Conservation (phyloP, 2,113 vertebrate species). For the Oryzias curvinotus region DNA sequence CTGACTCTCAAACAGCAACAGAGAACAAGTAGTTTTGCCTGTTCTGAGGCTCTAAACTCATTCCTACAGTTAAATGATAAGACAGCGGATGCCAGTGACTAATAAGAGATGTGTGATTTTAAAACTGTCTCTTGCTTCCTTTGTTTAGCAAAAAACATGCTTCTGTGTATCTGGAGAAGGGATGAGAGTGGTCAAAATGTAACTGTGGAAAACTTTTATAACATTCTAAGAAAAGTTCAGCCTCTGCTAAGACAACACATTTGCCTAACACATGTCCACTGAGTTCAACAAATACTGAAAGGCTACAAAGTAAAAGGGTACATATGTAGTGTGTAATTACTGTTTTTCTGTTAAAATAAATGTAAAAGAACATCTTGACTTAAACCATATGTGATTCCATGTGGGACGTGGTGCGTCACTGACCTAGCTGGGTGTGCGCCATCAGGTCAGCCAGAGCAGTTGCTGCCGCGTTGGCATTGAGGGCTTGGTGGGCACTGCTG, state of each 20-base stretch:
- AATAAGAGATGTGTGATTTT: slow-evolving; percentile 36
- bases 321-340: neutral
- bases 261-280: slow-evolving; percentile 6
- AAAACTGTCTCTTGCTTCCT: slow-evolving; percentile 6
- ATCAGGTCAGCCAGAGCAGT: slow-evolving; percentile 86
- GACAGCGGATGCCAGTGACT: slow-evolving; percentile 36
- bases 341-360: neutral
- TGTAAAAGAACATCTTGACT: neutral
- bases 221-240: slow-evolving; percentile 12
- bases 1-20: slow-evolving; percentile 20
- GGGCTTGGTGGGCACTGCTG: slow-evolving; percentile 76
- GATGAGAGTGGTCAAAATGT: neutral
- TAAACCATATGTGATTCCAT: neutral
- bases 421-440: slow-evolving; percentile 91
- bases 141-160: slow-evolving; percentile 17
- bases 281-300: slow-evolving; percentile 6
- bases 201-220: neutral
- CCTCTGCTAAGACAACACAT: slow-evolving; percentile 1
- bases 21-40: slow-evolving; percentile 33
- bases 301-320: neutral
- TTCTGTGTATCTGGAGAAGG: slow-evolving; percentile 17
- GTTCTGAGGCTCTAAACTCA: slow-evolving; percentile 21
- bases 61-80: slow-evolving; percentile 40
- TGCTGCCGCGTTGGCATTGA: slow-evolving; percentile 82
- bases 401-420: slow-evolving; percentile 69